Evolutionary conservation across 2,113 vertebrate genomes (phyloP), one percentile per base, ranked within the genome.

Genomic region (Stictonetta naevosa): DNA sequence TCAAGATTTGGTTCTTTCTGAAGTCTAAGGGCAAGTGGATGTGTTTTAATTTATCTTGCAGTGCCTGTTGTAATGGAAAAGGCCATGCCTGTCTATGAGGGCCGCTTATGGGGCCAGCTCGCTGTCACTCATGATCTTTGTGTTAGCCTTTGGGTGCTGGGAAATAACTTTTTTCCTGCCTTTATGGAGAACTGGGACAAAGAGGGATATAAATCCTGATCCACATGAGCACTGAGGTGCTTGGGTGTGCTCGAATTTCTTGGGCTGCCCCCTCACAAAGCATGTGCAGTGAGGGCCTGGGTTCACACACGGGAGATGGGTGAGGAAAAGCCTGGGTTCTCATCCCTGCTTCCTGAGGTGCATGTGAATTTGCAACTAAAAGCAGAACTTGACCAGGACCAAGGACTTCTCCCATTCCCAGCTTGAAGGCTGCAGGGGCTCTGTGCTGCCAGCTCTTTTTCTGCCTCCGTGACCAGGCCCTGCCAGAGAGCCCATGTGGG

Each of bases 81-180:
- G 48, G 33, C 38, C 88, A 12, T 81, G 42, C 11, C 60, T 78
- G 10, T 38, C 52, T 36, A 2, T 56, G 36, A 38, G 31, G 36
- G 13, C 0, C 11, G 9, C 38, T 48, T 64, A 15, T 0, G 0
- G 25, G 15, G 81, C 17, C 46, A 14, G 5, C 13, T 83, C 3
- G 4, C 31, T 77, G 29, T 56, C 68, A 33, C 40, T 62, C 53
- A 14, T 68, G 74, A 44, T 17, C 56, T 64, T 75, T 71, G 13
- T 6, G 2, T 66, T 50, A 60, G 33, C 9, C 56, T 76, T 84
- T 11, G 53, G 46, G 42, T 44, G 18, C 26, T 26, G 73, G 40
- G 62, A 89, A 33, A 26, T 60, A 69, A 69, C 42, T 22, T 66
- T 59, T 60, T 59, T 60, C 28, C 67, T 59, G 22, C 55, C 11